Evolutionary conservation across 2,888 invertebrate species (phyloP), one percentile per base, ranked within the genome.

Genomic region (Limnephilus auricula): DNA sequence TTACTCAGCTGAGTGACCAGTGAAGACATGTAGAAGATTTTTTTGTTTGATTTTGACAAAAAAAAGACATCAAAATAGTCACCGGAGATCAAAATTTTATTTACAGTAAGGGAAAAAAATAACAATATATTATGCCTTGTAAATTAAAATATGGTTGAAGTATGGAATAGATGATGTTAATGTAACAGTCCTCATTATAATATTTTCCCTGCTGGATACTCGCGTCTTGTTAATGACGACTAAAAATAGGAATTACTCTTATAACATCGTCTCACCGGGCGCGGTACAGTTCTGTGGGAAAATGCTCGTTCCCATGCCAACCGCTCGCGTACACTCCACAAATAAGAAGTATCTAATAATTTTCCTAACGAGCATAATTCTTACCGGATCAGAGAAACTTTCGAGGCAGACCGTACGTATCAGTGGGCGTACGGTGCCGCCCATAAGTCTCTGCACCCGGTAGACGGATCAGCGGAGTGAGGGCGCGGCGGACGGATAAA

Each of bases 301-400:
- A 91, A 89, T 92, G 91, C 92, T 91, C 90, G 92, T 92, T 91
- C 91, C 92, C 92, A 92, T 92, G 91, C 91, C 89, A 92, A 92
- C 92, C 92, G 92, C 92, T 92, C 88, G 90, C 92, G 90, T 79
- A 89, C 89, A 89, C 89, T 79, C 79, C 79, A 25, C 89, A 34
- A 37, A 50, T 65, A 87, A 65, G 87, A 85, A 40, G 50, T 85
- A 40, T 65, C 37, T 87, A 6, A 78, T 79, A 15, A 37, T 79
- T 79, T 88, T 89, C 89, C 34, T 32, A 34, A n/a, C 89, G 34
- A 34, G 34, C n/a, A 34, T 37, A 31, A 31, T 34, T 32, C 65
- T 78, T 31, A 31, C 65, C 31, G 45, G 37, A n/a, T 34, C 45
- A 34, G 30, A 85, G 85, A 40, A 84, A n/a, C 85, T 34, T 40